These are phyloP conservation scores for Chauna torquata DNA, from an alignment of 2,113 vertebrate genomes.

Conservation along the genomic window DNA sequence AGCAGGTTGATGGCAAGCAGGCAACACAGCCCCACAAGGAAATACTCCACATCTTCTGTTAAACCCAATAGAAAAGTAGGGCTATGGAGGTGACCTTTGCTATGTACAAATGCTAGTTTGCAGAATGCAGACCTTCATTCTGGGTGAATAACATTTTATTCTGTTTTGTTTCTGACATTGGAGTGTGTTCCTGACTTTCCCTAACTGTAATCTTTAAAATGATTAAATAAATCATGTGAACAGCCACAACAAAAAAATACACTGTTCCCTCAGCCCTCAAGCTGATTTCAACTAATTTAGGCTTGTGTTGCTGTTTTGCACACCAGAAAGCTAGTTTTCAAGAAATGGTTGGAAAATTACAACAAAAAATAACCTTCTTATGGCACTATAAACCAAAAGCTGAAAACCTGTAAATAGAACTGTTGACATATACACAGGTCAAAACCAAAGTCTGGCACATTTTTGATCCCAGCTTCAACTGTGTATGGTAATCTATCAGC, in stretches of 20 bases:
- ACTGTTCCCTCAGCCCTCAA: not conserved
- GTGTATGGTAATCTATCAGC: not conserved
- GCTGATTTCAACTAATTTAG: not conserved
- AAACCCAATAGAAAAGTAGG: not conserved
- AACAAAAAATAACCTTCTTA: slow-evolving; percentile 13
- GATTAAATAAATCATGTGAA: not conserved
- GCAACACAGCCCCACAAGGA: not conserved
- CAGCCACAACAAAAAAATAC: not conserved
- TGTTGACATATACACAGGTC: not conserved
- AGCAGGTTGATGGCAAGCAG: not conserved
- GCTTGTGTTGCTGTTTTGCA: not conserved
- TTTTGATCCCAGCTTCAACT: not conserved
- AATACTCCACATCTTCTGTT: not conserved
- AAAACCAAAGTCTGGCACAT: not conserved
- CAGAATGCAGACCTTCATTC: not conserved
- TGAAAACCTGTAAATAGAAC: not conserved
- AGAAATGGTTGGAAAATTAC: slow-evolving; percentile 1
- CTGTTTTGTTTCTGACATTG: not conserved
- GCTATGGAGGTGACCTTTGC: not conserved
- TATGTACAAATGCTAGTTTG: not conserved
- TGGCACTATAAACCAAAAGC: not conserved
- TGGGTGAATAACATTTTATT: not conserved
- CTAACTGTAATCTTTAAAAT: not conserved
- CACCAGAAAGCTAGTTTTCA: not conserved
- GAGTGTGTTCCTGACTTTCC: not conserved